A percentile compares a stretch with the other conserved stretches of the same genome.
These are phyloP conservation scores for Premnoplex brunnescens DNA, from an alignment of 2,797 vertebrate genomes.

Conservation along the genomic window DNA sequence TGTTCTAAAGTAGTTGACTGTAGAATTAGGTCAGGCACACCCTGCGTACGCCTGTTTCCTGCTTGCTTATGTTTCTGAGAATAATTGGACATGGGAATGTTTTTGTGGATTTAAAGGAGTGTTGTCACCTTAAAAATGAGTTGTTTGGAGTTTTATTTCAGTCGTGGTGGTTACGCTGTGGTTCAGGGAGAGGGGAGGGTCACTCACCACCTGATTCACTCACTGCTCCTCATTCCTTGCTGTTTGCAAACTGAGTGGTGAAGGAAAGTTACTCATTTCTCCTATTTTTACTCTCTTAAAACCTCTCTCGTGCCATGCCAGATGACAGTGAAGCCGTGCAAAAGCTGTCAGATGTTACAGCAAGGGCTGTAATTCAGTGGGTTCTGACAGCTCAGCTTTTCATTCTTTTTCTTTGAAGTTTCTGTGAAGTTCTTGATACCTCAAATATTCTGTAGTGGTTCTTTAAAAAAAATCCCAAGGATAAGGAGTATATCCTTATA, in stretches of 20 bases:
- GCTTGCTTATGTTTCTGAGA: slow-evolving; percentile 39
- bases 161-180: background rate
- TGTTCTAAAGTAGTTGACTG: background rate
- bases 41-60: background rate
- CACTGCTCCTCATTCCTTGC: background rate
- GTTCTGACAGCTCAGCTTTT: background rate
- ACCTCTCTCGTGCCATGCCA: background rate
- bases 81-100: background rate
- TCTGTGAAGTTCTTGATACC: background rate
- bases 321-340: background rate
- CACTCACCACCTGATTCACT: background rate
- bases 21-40: slow-evolving; percentile 59
- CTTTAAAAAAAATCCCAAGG: background rate
- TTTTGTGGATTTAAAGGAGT: background rate
- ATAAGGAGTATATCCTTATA: background rate
- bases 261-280: background rate
- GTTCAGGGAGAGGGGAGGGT: background rate
- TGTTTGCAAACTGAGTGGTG: accelerated
- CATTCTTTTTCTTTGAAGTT: background rate
- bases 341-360: background rate
- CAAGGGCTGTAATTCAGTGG: background rate
- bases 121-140: slow-evolving; percentile 36
- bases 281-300: background rate
- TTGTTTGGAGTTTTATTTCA: slow-evolving; percentile 3
- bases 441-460: background rate